These are phyloP conservation scores for Drosophila orosa DNA, from an alignment of 1,140 invertebrate genomes.

Conservation along the genomic window DNA sequence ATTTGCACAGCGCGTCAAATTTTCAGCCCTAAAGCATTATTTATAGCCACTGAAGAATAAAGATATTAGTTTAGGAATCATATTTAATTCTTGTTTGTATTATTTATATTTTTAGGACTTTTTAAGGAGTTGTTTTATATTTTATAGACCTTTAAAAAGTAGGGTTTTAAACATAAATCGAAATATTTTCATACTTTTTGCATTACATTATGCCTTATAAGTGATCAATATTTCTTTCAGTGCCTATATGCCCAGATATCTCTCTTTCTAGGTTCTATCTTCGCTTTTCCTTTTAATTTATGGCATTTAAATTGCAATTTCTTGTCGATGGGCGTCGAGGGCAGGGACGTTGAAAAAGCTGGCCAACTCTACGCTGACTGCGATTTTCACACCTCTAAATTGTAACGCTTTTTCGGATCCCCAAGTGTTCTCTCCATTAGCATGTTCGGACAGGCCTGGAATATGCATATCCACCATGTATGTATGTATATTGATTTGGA, in stretches of 20 bases:
- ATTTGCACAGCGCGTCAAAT: conserved; percentile 74
- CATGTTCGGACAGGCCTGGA: conserved; percentile 27
- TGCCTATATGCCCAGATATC: not conserved
- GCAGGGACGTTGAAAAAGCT: conserved; percentile 4
- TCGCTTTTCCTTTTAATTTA: conserved; percentile 75
- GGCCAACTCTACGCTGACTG: conserved; percentile 12
- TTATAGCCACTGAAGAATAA: conserved; percentile 42
- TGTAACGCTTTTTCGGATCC: conserved; percentile 64
- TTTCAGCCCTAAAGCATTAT: conserved; percentile 57
- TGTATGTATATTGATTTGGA: conserved; percentile 6
- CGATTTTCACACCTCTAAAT: conserved; percentile 72
- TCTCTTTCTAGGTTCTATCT: conserved; percentile 42
- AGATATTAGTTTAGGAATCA: not conserved
- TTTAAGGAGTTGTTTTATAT: not conserved
- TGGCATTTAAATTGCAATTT: conserved; percentile 82
- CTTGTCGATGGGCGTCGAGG: conserved; percentile 52
- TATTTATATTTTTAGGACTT: not conserved
- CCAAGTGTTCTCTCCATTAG: conserved; percentile 72
- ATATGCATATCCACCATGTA: not conserved
- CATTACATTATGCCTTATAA: accelerated
- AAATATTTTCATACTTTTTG: no score
- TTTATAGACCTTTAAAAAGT: not conserved
- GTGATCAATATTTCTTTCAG: not conserved
- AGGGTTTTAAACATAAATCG: not conserved
- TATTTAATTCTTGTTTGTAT: no score